phyloP scores from a whole-genome alignment of 2,797 vertebrate genomes.

The Spinibarbus caldwelli region DNA sequence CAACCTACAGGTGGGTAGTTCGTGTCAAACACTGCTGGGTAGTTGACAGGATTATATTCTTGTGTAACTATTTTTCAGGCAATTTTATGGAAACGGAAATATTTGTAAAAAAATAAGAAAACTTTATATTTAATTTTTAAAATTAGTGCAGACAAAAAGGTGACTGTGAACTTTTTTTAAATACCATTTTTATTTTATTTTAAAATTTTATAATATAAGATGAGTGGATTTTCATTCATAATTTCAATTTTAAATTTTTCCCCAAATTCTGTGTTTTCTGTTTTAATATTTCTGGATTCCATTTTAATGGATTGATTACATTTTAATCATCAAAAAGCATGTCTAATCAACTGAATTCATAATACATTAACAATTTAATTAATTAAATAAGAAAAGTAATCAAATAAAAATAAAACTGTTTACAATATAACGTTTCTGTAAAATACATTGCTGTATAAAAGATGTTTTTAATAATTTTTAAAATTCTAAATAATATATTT shows the following conservation, averaged over 20 bases:
- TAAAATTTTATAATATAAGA: neutral
- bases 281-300: neutral
- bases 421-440: too few species aligned
- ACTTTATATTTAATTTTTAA: neutral
- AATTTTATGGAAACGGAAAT: neutral
- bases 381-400: neutral
- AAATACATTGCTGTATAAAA: neutral
- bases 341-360: neutral
- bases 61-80: neutral
- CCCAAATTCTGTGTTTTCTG: neutral
- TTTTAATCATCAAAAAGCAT: too few species aligned
- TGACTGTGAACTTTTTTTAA: neutral
- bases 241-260: neutral
- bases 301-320: too few species aligned
- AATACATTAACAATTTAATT: neutral
- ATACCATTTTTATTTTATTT: neutral
- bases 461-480: too few species aligned
- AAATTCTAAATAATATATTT: neutral
- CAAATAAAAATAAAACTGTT: neutral
- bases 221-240: neutral
- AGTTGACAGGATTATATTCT: neutral
- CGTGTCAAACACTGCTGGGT: neutral
- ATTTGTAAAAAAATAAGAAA: neutral
- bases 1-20: neutral
- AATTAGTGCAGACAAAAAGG: neutral